Base-by-base conservation (phyloP, 2,797 vertebrate species). In the Epinephelus awoara region DNA sequence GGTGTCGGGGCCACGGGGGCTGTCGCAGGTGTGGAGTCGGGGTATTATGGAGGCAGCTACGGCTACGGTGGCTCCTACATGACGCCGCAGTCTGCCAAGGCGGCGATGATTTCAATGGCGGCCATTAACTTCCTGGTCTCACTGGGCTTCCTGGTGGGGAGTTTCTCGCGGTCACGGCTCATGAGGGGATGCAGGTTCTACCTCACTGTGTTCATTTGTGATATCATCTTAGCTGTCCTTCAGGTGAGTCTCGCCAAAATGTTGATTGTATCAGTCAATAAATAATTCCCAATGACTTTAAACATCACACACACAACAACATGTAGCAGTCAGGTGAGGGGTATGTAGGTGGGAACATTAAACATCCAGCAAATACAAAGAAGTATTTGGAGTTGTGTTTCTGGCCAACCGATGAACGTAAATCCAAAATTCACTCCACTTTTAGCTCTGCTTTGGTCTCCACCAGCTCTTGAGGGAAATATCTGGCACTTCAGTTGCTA, bases 61-160 rank as follows among this genome's bases (percentile, higher is more conserved):
- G 96, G 96, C 1, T 95, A 95, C 14, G 61, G 92, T 27, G 72
- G 80, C 75, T 93, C 94, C 47, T 95, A 94, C 66, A 90, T 96
- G 89, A 97, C 95, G 38, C 97, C 97, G 0, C 95, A 96, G 75
- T 94, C 97, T 0, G 97, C 97, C 79, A 97, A 96, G 55, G 91
- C 95, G 0, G 96, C 96, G 7, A 97, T 98, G 96, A 97, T 98
- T 2, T 96, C 96, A 17, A 90, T 96, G 94, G 94, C 94, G 0
- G 95, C 96, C 61, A 88, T 97, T 14, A 96, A 96, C 85, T 97
- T 97, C 89, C 85, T 97, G 19, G 78, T 91, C 21, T 93, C 95
- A 1, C 72, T 98, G 87, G 95, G 95, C 0, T 86, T 98, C 8
- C 88, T 97, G n/a, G 94, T 97, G 50, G 92, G 88, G 67, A 92